Base-by-base conservation (phyloP, 2,888 invertebrate genomes). In the Erebia epiphron region DNA sequence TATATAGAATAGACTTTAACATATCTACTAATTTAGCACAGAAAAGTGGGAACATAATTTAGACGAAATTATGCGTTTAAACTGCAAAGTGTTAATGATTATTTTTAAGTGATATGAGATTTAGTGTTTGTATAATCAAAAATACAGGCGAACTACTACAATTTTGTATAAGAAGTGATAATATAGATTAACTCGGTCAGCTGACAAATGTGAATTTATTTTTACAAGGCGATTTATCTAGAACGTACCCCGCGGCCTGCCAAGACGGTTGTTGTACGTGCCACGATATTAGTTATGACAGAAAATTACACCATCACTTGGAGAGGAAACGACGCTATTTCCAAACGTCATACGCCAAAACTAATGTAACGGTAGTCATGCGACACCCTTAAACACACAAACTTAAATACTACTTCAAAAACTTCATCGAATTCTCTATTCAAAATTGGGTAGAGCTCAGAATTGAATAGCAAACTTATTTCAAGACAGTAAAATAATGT, bases 281-380 rank as follows among this genome's bases (percentile, higher is more conserved):
- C 61, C 69, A 49, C 66, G 71, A 71, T 74, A 79, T 79, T 78
- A 78, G 79, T 78, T 79, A 76, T 79, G 78, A 78, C 79, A 79
- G 76, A 76, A 75, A 78, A 79, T 80, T 80, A 79, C 76, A 75
- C 75, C 77, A 78, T 73, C 75, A 68, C 73, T 74, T 75, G 75
- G 79, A 80, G 80, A 87, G 88, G 88, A 87, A 86, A 83, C 82
- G 75, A 76, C 69, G 80, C 85, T 86, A 84, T 87, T 87, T 85
- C 81, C 76, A 83, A 79, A 80, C 80, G 84, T 85, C 83, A 82
- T 77, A 79, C 79, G 79, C 80, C 78, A 82, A 79, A 83, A 86
- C 77, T 79, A 79, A 83, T 83, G 82, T 86, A 83, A 86, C 83
- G 81, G 79, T 77, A 81, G 88, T 83, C 86, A 87, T 78, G 77